Evolutionary conservation across 2,113 vertebrate species (phyloP), one percentile per base, ranked within the genome.

Genomic region (Oophaga pumilio): DNA sequence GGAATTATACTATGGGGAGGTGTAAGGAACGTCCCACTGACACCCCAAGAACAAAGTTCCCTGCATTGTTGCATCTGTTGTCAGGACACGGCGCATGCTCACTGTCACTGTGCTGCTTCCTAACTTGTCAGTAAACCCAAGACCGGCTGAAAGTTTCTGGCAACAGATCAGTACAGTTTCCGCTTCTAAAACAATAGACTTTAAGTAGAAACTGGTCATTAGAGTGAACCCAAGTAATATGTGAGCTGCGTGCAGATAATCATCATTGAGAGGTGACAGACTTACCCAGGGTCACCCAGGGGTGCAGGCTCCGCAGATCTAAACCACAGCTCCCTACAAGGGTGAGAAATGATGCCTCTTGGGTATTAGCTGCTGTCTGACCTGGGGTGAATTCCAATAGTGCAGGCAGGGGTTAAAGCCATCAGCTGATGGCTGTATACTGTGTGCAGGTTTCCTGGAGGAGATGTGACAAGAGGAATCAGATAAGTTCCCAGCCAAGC

Each of bases 231-330:
- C 43, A n/a, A n/a, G n/a, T n/a, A n/a, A n/a, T n/a, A 28, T 6
- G 28, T 15, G 69, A 24, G 14, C 26, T 15, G 8, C 43, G 17
- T 7, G 20, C 43, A 76, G 49, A 50, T 52, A 8, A 68, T 43
- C 14, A 53, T 56, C 22, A 57, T 14, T 50, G 74, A 33, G 10
- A 66, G 62, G 56, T 57, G n/a, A 7, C 62, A 73, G 14, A 87
- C 76, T 87, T 87, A 87, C 85, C 85, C 85, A 86, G 85, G 43
- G 60, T 86, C 60, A 78, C 49, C 53, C 26, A 66, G 53, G 24
- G 60, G 57, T 8, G 59, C 49, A 15, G 26, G 53, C 24, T 59
- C 69, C 28, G 18, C 26, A 22, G 28, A 57, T 57, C 14, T 17
- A 9, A 28, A 59, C 14, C 22, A 26, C 59, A 64, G 60, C 15